These are phyloP conservation scores for Pandemis cinnamomeana DNA, from an alignment of 2,888 invertebrate species.

Conservation along the genomic window DNA sequence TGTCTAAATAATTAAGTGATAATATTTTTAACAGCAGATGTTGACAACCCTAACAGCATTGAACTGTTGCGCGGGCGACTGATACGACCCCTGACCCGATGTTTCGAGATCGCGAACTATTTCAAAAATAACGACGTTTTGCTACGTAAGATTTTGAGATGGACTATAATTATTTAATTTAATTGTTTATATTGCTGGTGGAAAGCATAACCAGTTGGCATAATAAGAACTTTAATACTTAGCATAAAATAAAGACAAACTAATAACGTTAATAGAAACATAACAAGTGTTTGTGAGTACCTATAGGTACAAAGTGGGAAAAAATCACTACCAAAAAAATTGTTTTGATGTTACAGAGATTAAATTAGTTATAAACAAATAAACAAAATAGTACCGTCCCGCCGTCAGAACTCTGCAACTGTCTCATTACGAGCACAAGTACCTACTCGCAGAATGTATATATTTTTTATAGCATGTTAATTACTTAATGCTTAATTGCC, in stretches of 20 bases:
- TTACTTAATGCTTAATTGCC: neutral
- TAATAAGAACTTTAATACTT: neutral
- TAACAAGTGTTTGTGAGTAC: no score
- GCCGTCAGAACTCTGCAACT: no score
- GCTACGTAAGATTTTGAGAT: neutral
- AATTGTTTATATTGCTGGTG: neutral
- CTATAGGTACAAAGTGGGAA: no score
- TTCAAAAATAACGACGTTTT: constrained; percentile 5
- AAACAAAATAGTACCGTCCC: no score
- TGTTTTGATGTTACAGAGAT: no score
- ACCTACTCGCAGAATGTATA: no score
- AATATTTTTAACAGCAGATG: neutral
- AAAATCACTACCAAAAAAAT: no score
- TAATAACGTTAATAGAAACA: no score
- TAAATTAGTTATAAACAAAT: no score
- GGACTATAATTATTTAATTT: neutral
- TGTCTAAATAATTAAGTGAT: neutral
- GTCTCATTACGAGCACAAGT: no score
- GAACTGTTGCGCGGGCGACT: constrained; percentile 3
- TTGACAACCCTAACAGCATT: neutral
- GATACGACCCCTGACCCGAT: constrained; percentile 7
- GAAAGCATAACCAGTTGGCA: neutral
- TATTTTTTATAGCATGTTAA: neutral
- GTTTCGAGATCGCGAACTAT: constrained; percentile 5
- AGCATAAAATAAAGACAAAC: no score